Conservation (phyloP, 2,113 vertebrate genomes). For the Dicaeum eximium region DNA sequence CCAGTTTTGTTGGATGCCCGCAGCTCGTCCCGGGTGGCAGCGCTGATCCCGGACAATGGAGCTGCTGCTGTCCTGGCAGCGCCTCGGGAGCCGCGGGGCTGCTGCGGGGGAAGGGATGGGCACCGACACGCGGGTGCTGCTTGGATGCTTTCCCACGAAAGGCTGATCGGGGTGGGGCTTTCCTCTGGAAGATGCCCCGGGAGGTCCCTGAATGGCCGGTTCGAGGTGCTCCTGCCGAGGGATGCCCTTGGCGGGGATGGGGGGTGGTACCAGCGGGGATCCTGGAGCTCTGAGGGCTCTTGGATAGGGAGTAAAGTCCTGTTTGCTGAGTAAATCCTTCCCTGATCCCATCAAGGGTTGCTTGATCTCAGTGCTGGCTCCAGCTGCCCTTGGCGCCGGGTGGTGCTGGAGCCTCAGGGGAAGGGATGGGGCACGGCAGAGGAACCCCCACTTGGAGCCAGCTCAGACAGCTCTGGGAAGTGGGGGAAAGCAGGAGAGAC, state of each 20-base stretch:
- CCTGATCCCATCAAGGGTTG: neutral
- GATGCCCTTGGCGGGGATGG: neutral
- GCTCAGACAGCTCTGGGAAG: neutral
- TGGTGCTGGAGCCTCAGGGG: fast-evolving
- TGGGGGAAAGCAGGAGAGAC: neutral
- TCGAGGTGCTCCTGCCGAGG: neutral
- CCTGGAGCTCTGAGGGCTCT: fast-evolving
- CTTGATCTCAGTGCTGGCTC: neutral
- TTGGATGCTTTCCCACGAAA: neutral
- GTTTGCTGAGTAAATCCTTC: neutral
- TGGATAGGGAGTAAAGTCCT: neutral
- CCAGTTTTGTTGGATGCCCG: neutral
- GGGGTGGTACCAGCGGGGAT: neutral
- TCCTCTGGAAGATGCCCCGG: neutral
- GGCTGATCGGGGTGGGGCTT: neutral
- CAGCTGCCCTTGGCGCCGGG: neutral
- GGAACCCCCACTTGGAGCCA: fast-evolving
- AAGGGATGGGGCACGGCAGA: neutral
- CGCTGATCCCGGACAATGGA: neutral
- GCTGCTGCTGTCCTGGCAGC: neutral
- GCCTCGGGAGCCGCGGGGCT: neutral
- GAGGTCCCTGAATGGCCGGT: neutral
- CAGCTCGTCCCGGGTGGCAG: neutral
- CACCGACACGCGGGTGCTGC: fast-evolving
- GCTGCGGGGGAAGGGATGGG: neutral